Evolutionary conservation across 1,140 invertebrate species (phyloP).

Genomic region (Parapsyche elsis): DNA sequence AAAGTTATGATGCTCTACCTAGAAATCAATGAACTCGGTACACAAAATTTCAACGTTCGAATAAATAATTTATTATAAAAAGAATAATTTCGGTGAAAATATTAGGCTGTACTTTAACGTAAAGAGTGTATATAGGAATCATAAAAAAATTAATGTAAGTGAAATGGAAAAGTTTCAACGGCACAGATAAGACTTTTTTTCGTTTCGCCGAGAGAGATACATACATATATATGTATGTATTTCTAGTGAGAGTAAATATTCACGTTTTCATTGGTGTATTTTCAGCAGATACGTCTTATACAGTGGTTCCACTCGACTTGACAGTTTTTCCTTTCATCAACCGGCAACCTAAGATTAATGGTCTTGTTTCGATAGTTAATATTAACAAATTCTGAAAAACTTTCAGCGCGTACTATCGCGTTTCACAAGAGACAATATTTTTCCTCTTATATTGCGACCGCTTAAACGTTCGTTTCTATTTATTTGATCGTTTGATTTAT

Average conservation of each 20-base stretch:
- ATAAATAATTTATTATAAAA: too few species aligned
- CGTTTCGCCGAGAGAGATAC: background rate
- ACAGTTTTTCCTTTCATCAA: slow-evolving; percentile 15
- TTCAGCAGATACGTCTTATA: background rate
- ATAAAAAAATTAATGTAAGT: background rate
- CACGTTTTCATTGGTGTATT: background rate
- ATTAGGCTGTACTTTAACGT: too few species aligned
- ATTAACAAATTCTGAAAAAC: slow-evolving; percentile 34
- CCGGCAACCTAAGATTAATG: slow-evolving; percentile 33
- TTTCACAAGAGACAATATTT: slow-evolving; percentile 10
- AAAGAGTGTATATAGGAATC: too few species aligned
- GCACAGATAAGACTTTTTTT: background rate
- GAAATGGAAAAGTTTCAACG: slow-evolving; percentile 7
- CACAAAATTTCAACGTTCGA: too few species aligned
- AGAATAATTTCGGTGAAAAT: too few species aligned
- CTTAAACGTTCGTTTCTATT: background rate
- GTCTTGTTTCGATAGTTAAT: slow-evolving; percentile 35
- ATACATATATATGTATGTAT: too few species aligned
- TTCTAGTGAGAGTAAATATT: background rate
- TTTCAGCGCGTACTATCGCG: background rate
- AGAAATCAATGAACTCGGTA: too few species aligned
- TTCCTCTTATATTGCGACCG: background rate
- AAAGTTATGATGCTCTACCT: too few species aligned
- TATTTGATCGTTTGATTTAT: slow-evolving; percentile 24
- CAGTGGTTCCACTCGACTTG: slow-evolving; percentile 26